Evolutionary conservation across 2,888 invertebrate species (phyloP).

Genomic region (Eulithis prunata): DNA sequence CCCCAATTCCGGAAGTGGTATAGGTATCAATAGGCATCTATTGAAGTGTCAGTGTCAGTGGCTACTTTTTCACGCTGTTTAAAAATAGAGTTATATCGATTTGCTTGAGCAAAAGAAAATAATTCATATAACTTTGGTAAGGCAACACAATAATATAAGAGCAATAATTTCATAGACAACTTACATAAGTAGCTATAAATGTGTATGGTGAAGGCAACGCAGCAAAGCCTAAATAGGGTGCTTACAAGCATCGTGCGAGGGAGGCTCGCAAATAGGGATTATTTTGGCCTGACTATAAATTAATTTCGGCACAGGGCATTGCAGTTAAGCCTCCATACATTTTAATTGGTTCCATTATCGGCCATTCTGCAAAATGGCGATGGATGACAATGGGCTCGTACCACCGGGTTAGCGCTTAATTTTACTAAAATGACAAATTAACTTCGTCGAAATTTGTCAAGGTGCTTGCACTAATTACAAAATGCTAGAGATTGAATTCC

Average conservation of each 20-base stretch:
- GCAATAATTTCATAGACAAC: slow-evolving; percentile 15
- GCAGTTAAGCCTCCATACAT: slow-evolving; percentile 84
- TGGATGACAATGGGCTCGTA: slow-evolving; percentile 69
- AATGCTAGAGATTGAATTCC: background rate
- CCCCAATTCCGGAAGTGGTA: too few relatives aligned
- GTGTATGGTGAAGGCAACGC: slow-evolving; percentile 20
- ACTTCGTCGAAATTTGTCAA: slow-evolving; percentile 32
- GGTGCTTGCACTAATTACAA: slow-evolving; percentile 3
- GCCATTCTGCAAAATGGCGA: slow-evolving; percentile 75
- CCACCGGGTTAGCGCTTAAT: slow-evolving; percentile 63
- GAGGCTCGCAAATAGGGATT: slow-evolving; percentile 65
- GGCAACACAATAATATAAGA: slow-evolving; percentile 1
- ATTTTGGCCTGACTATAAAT: slow-evolving; percentile 80
- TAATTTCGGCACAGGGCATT: slow-evolving; percentile 80
- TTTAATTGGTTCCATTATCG: slow-evolving; percentile 84
- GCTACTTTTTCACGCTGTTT: too few relatives aligned
- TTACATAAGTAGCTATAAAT: slow-evolving; percentile 1
- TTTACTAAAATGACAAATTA: slow-evolving; percentile 51
- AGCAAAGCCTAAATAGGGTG: slow-evolving; percentile 59
- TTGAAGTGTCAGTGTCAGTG: too few relatives aligned
- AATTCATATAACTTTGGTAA: background rate
- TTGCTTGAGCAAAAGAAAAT: slow-evolving; percentile 47
- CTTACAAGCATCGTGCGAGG: slow-evolving; percentile 53
- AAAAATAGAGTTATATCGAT: too few relatives aligned
- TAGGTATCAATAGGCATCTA: too few relatives aligned